Conservation (phyloP, 2,797 vertebrate genomes). For the Catostomus latipinnis region DNA sequence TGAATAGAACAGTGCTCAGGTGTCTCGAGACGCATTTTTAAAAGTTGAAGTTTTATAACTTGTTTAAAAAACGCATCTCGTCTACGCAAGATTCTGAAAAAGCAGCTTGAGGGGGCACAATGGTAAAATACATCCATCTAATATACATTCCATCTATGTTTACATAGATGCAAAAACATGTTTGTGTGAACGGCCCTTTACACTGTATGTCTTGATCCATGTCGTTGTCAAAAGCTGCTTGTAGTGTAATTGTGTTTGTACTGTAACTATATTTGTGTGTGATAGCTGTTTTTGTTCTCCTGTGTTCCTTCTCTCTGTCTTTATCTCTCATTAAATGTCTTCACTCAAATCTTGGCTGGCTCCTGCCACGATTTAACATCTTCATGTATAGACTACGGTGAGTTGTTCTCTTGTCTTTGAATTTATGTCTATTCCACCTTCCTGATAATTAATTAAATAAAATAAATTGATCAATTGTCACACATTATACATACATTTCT, state of each 20-base stretch:
- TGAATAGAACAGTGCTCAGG: too few relatives aligned
- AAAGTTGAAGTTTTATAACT: too few relatives aligned
- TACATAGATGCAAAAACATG: too few relatives aligned
- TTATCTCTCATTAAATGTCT: conserved; percentile 60
- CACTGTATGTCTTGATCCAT: not conserved
- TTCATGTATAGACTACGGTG: conserved; percentile 73
- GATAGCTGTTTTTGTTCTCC: conserved; percentile 70
- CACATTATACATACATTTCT: too few relatives aligned
- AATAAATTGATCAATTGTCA: too few relatives aligned
- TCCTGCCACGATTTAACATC: conserved; percentile 16
- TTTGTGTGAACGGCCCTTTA: not conserved
- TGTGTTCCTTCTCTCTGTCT: conserved; percentile 34
- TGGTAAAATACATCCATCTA: not conserved
- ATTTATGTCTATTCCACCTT: not conserved
- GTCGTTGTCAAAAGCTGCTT: not conserved
- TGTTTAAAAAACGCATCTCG: too few relatives aligned
- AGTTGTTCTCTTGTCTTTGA: conserved; percentile 13
- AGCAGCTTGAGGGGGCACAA: too few relatives aligned
- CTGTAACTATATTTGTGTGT: conserved; percentile 45
- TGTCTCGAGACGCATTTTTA: too few relatives aligned
- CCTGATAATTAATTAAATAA: not conserved
- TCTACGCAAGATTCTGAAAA: too few relatives aligned
- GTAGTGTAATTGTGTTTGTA: not conserved
- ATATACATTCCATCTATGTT: too few relatives aligned
- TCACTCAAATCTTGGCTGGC: conserved; percentile 63